Evolutionary conservation across 2,797 vertebrate species (phyloP).

Genomic region (Rhabdomys pumilio): DNA sequence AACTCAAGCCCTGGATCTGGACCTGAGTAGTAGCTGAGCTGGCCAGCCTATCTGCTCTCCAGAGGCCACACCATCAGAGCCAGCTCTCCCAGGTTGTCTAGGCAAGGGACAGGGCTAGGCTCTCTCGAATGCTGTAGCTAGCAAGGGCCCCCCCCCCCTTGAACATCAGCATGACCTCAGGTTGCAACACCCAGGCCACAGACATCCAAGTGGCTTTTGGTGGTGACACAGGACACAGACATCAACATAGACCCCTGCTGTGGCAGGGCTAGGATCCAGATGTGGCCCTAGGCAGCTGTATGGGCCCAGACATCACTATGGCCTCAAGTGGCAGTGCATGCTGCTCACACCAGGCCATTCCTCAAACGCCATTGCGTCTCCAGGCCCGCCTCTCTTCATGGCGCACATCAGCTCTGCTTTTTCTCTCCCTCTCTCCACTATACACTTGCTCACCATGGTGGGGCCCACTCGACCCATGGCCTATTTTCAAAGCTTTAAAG

Average conservation of each 20-base stretch:
- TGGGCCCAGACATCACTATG: neutral
- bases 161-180: neutral
- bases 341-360: neutral
- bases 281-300: neutral
- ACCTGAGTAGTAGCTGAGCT: neutral
- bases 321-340: neutral
- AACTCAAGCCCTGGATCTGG: neutral
- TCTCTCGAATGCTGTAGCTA: no score
- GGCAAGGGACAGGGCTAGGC: neutral
- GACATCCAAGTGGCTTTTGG: neutral
- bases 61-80: neutral
- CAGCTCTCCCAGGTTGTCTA: neutral
- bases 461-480: neutral
- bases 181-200: neutral
- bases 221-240: neutral
- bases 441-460: neutral
- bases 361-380: neutral
- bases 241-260: neutral
- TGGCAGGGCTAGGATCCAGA: neutral
- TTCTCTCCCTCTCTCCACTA: neutral
- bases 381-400: neutral
- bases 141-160: no score
- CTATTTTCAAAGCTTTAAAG: conserved; percentile 12
- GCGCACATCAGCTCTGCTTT: neutral
- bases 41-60: neutral